These are phyloP conservation scores for Euphonia xanthogaster DNA, from an alignment of 2,797 vertebrate genomes.

Conservation along the genomic window DNA sequence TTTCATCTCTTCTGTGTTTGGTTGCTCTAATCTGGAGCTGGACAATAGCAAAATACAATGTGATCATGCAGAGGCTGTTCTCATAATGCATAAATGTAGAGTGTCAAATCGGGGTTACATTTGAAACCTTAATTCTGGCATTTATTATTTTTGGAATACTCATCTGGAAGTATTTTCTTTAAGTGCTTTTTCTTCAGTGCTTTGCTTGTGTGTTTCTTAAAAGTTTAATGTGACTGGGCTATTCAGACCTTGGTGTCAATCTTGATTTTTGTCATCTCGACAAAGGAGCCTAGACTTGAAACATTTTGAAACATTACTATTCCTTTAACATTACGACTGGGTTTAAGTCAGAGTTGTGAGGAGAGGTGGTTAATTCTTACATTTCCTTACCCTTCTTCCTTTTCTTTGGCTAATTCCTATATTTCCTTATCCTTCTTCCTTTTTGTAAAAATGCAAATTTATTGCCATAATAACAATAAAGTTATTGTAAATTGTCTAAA, in stretches of 20 bases:
- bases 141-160: background rate
- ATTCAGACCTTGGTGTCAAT: background rate
- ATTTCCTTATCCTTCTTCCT: background rate
- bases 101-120: accelerated
- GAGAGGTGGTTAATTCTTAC: background rate
- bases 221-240: background rate
- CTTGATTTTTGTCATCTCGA: background rate
- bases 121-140: background rate
- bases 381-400: background rate
- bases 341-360: background rate
- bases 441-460: background rate
- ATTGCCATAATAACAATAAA: background rate
- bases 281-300: background rate
- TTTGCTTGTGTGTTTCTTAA: background rate
- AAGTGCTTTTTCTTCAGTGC: background rate
- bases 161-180: background rate
- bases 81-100: background rate
- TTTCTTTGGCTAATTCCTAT: background rate
- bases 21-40: background rate
- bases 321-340: background rate
- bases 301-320: background rate
- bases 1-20: background rate
- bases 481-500: background rate
- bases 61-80: background rate
- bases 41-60: background rate